A percentile compares a stretch with the other conserved stretches of the same genome.
Evolutionary conservation across 1,140 invertebrate species (phyloP).

Genomic region (Meloidogyne exigua): DNA sequence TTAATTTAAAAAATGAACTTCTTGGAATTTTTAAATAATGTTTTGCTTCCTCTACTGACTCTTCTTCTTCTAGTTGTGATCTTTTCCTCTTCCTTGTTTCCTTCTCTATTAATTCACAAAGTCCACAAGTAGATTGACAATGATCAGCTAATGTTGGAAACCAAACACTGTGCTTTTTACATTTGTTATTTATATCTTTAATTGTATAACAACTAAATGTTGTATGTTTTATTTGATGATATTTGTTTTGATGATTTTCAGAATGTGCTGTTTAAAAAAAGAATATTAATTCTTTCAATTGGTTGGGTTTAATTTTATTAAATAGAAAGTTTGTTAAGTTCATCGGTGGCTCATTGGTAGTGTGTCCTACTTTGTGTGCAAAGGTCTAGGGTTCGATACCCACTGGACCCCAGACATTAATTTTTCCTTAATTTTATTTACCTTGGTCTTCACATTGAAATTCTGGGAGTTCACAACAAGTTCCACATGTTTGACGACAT

Average conservation of each 20-base stretch:
- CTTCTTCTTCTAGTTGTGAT: not conserved
- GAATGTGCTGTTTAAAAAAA: not conserved
- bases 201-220: constrained; percentile 1
- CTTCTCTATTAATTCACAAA: not conserved
- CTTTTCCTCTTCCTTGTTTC: not conserved
- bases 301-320: too few relatives aligned
- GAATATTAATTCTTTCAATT: not conserved
- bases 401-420: too few relatives aligned
- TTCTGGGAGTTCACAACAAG: not conserved
- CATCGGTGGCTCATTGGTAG: not conserved
- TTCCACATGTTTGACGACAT: not conserved
- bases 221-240: not conserved
- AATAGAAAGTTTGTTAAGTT: not conserved
- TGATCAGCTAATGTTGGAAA: constrained; percentile 6
- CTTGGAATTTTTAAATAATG: not conserved
- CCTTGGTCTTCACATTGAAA: not conserved
- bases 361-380: too few relatives aligned
- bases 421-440: not conserved
- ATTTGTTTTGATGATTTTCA: not conserved
- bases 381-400: too few relatives aligned
- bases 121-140: constrained; percentile 5
- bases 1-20: not conserved
- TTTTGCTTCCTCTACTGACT: not conserved
- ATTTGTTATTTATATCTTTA: not conserved
- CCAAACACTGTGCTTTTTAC: not conserved